Base-by-base conservation (phyloP, 1,140 invertebrate genomes). In the Lepidurus couesii region DNA sequence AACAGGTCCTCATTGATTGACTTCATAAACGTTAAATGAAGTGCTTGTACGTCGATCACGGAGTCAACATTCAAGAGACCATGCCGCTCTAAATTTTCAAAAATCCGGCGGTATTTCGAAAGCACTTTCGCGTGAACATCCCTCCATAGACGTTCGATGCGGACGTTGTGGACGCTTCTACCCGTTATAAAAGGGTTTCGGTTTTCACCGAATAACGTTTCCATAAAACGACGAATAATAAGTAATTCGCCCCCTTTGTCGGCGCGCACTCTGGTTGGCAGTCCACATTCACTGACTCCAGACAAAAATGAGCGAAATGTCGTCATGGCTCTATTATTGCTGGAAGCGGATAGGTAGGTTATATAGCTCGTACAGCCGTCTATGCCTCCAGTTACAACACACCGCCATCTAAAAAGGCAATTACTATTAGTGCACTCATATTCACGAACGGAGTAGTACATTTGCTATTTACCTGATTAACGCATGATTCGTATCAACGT, bases 81-180 rank as follows among this genome's bases (percentile, higher is more conserved):
- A 10, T 10, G 16, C 10, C 45, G 45, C 45, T 47, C 45, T 10
- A 47, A 47, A 47, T 47, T 16, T 47, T 47, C 45, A 47, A 47
- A 47, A 10, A 47, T 47, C 9, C 9, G 9, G 2, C 45, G 45
- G 16, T 47, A 47, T 47, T 47, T 47, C 45, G 45, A 6, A 11
- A 47, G 16, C 45, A 11, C 45, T 47, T 47, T 47, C 10, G 44
- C 9, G 44, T 42, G 74, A 42, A 75, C 26, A 8, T 75, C 75
- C 16, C 21, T 44, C 75, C 75, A 75, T 6, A 75, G 26, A 24
- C 75, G 74, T 42, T 74, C 74, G 21, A 74, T 74, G 10, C 75
- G 75, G 21, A 42, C 34, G 34, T 75, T 75, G 34, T 75, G 75
- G 75, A 75, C 75, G 13, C 34, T 42, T 75, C 75, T 6, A 26